Evolutionary conservation across 1,140 invertebrate genomes (phyloP).

Genomic region (Drosophila ogumai): DNA sequence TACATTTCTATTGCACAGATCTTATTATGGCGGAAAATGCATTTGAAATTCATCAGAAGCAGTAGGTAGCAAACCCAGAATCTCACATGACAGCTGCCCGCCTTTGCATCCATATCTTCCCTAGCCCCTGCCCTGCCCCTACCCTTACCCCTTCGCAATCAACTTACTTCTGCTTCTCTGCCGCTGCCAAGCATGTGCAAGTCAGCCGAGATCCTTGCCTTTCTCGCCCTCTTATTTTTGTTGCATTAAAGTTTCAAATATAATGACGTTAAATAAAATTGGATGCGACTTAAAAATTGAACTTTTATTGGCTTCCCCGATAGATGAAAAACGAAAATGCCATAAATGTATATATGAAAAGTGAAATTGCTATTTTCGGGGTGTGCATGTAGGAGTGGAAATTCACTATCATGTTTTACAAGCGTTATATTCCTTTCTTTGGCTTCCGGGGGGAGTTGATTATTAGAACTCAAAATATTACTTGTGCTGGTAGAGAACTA

Average conservation of each 20-base stretch:
- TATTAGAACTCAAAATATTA: not conserved
- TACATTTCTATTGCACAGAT: slow-evolving; percentile 25
- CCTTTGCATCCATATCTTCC: slow-evolving; percentile 47
- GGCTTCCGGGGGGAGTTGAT: not conserved
- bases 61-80: slow-evolving; percentile 31
- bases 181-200: slow-evolving; percentile 54
- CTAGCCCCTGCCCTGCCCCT: not conserved
- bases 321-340: slow-evolving; percentile 32
- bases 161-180: slow-evolving; percentile 6
- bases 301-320: slow-evolving; percentile 69
- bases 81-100: slow-evolving; percentile 53
- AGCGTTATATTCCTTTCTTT: not conserved
- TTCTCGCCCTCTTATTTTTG: slow-evolving; percentile 29
- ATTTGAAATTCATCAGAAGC: slow-evolving; percentile 58
- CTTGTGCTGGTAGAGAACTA: slow-evolving; percentile 22
- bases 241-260: slow-evolving; percentile 80
- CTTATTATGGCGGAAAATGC: slow-evolving; percentile 33
- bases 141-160: slow-evolving; percentile 1
- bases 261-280: slow-evolving; percentile 84
- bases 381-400: not conserved
- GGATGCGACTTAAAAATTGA: slow-evolving; percentile 81
- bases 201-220: slow-evolving; percentile 25
- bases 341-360: slow-evolving; percentile 41
- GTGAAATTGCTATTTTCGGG: slow-evolving; percentile 65
- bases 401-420: not conserved